A percentile compares a stretch with the other conserved stretches of the same genome.
Evolutionary conservation across 2,888 invertebrate species (phyloP).

Genomic region (Minunthozetes semirufus): DNA sequence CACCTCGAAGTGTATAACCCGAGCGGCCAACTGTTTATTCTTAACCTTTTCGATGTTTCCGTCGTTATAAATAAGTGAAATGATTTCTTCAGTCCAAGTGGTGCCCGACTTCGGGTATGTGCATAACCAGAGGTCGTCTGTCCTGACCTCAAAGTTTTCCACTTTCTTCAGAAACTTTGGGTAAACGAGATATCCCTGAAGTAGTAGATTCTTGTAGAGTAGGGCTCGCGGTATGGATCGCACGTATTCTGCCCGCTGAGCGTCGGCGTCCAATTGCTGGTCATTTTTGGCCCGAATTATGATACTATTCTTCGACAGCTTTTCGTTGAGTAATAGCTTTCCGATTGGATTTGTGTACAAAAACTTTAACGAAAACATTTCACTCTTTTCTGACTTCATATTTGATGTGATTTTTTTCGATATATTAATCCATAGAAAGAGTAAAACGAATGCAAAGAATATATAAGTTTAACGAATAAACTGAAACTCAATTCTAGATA

Average conservation of each 20-base stretch:
- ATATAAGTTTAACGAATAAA: neutral
- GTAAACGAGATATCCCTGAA: constrained; percentile 43
- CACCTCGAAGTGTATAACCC: constrained; percentile 44
- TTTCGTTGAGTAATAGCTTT: constrained; percentile 32
- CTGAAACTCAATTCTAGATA: too few species aligned
- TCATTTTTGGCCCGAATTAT: constrained; percentile 30
- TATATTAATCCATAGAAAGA: neutral
- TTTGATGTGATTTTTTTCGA: too few species aligned
- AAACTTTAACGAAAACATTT: constrained; percentile 29
- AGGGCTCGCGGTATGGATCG: constrained; percentile 41
- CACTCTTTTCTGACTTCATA: neutral
- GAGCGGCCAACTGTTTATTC: constrained; percentile 45
- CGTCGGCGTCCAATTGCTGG: constrained; percentile 12
- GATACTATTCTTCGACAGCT: neutral
- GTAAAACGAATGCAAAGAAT: neutral
- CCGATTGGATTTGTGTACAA: constrained; percentile 36
- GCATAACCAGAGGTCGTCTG: constrained; percentile 75
- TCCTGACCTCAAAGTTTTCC: constrained; percentile 60
- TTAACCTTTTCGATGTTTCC: constrained; percentile 43
- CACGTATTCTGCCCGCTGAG: constrained; percentile 37
- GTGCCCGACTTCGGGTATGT: constrained; percentile 73
- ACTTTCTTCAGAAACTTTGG: constrained; percentile 40
- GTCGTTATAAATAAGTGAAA: constrained; percentile 47
- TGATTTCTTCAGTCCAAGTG: constrained; percentile 51
- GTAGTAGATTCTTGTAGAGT: constrained; percentile 40